Conservation (phyloP, 2,888 invertebrate genomes). For the Laspeyria flexula region DNA sequence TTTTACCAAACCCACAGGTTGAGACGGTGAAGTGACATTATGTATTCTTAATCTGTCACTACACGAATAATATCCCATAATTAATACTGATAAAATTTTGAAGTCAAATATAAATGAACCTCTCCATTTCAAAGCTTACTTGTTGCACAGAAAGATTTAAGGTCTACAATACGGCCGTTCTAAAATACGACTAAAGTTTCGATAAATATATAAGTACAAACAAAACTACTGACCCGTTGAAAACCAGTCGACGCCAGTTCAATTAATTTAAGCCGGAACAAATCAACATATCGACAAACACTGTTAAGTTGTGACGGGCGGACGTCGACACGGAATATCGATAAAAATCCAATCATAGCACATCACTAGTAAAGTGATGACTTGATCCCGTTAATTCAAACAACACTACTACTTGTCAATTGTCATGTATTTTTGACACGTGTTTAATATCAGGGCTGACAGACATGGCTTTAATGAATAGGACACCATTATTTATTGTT, state of each 20-base stretch:
- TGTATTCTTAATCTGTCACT: too few species aligned
- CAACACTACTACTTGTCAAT: conserved; percentile 55
- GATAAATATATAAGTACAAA: too few species aligned
- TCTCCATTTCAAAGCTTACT: too few species aligned
- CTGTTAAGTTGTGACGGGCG: background rate
- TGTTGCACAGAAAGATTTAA: too few species aligned
- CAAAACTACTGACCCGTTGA: background rate
- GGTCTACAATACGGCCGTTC: too few species aligned
- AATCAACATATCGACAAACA: conserved; percentile 7
- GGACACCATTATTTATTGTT: too few species aligned
- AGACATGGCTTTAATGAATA: background rate
- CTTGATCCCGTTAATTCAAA: conserved; percentile 60
- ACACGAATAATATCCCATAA: too few species aligned
- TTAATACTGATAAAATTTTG: too few species aligned
- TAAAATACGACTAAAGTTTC: too few species aligned
- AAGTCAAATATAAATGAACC: too few species aligned
- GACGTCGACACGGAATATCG: conserved; percentile 23
- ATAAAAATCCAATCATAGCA: conserved; percentile 34
- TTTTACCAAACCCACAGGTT: too few species aligned
- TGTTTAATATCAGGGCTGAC: conserved; percentile 37
- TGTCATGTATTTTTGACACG: conserved; percentile 55
- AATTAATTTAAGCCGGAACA: conserved; percentile 32
- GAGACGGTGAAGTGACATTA: too few species aligned
- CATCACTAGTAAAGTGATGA: conserved; percentile 45
- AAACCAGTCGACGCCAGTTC: conserved; percentile 6